Percentiles rank a stretch among this genome's conserved stretches.
These are phyloP conservation scores for Brachylomia viminalis DNA, from an alignment of 2,888 invertebrate genomes.

Conservation along the genomic window DNA sequence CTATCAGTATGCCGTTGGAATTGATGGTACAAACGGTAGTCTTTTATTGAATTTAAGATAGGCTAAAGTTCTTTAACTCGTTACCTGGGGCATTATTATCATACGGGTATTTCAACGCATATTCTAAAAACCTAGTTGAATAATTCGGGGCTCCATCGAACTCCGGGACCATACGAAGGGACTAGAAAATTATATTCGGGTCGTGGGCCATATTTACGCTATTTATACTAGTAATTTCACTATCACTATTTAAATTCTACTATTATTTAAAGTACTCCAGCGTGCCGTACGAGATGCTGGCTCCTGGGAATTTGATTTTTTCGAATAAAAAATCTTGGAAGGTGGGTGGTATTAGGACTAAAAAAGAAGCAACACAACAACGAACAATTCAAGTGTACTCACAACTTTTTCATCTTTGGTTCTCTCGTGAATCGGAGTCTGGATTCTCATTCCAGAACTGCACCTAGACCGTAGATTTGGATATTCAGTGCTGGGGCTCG, in stretches of 20 bases:
- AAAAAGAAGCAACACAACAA: constrained; percentile 9
- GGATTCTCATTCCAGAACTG: constrained; percentile 2
- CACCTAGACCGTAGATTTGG: constrained; percentile 1
- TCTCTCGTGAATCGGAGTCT: constrained; percentile 2
- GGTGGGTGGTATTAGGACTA: not conserved
- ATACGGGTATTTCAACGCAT: not conserved
- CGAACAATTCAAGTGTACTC: constrained; percentile 7
- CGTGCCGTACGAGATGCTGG: not conserved
- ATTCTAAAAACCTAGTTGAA: constrained; percentile 6
- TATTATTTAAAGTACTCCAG: not conserved
- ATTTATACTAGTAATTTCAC: not conserved
- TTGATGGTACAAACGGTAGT: not conserved
- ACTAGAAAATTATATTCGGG: not conserved
- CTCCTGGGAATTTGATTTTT: not conserved
- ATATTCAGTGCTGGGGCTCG: not conserved
- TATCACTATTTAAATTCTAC: constrained; percentile 1
- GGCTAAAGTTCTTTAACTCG: not conserved
- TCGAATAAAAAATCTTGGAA: constrained; percentile 1
- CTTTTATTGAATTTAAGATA: not conserved
- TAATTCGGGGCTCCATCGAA: not conserved
- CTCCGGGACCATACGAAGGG: not conserved
- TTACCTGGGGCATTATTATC: not conserved
- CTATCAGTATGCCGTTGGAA: not conserved
- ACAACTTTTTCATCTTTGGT: constrained; percentile 1
- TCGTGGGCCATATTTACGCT: not conserved